Evolutionary conservation across 2,888 invertebrate species (phyloP).

Genomic region (Rugalucina vietnamica): DNA sequence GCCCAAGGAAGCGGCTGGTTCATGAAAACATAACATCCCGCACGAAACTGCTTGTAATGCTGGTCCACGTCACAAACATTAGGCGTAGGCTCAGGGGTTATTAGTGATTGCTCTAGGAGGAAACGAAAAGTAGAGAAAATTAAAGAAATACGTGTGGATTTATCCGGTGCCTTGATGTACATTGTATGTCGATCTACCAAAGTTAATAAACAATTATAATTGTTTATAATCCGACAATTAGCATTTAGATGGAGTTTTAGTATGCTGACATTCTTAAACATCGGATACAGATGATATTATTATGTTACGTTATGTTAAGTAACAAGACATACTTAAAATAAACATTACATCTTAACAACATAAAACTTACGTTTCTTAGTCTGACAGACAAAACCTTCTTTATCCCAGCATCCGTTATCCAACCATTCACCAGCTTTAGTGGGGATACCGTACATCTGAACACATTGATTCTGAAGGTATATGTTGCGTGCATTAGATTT

Average conservation of each 20-base stretch:
- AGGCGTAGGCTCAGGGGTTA: conserved; percentile 66
- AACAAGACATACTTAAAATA: too few relatives aligned
- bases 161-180: too few relatives aligned
- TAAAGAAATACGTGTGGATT: neutral
- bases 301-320: too few relatives aligned
- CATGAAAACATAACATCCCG: conserved; percentile 69
- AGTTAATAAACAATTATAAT: too few relatives aligned
- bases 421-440: conserved; percentile 73
- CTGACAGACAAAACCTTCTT: conserved; percentile 71
- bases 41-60: conserved; percentile 65
- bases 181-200: too few relatives aligned
- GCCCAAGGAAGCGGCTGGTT: conserved; percentile 56
- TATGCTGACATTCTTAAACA: too few relatives aligned
- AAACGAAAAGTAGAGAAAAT: neutral
- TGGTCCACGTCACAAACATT: conserved; percentile 66
- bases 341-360: too few relatives aligned
- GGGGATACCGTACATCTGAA: conserved; percentile 65
- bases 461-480: conserved; percentile 46
- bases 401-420: conserved; percentile 64
- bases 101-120: neutral
- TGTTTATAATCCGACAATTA: too few relatives aligned
- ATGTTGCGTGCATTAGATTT: too few relatives aligned
- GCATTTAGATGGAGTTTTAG: too few relatives aligned
- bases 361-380: conserved; percentile 67
- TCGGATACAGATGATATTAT: too few relatives aligned